Evolutionary conservation across 2,888 invertebrate genomes (phyloP), one percentile per base, ranked within the genome.

Genomic region (Machimus atricapillus): DNA sequence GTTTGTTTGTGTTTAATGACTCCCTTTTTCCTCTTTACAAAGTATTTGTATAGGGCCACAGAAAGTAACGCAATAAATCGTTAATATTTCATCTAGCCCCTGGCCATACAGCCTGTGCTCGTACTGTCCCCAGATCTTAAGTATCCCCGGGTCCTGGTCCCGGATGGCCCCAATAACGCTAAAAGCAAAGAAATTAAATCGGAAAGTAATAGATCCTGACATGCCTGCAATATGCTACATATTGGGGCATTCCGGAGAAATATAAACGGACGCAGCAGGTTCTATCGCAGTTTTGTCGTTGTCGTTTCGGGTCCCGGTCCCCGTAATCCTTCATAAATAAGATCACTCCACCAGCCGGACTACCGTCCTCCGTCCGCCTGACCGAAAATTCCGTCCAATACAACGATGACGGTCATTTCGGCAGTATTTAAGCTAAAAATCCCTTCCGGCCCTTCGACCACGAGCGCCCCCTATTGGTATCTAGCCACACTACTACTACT

Each of bases 191-290:
- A 85, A 85, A 85, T 85, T 74, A 85, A 74, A 74, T 85, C 74
- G 74, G 34, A 74, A 85, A 85, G 85, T 85, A 85, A 85, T 74
- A 85, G 74, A 85, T 85, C 31, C 46, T 34, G 73, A 66, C 73
- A 85, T 85, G 85, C 73, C 74, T 85, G 43, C 85, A 85, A 85
- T 85, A 85, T 85, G 85, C 85, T 52, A 85, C 85, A 85, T 74
- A 85, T 73, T 46, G 46, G 46, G 27, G 66, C 85, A 85, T 74
- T 85, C 56, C 82, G 14, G 31, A 66, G 58, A 83, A 81, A 83
- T 66, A 40, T 37, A 83, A 85, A 85, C 85, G 74, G 85, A 82
- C 43, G 66, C 82, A 66, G 31, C 16, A 66, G 40, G 58, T 37
- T 83, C 58, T 19, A 66, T 5, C n/a, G 9, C 43, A 19, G 40